Evolutionary conservation across 2,797 vertebrate genomes (phyloP).

Genomic region (Anguilla pacifica): DNA sequence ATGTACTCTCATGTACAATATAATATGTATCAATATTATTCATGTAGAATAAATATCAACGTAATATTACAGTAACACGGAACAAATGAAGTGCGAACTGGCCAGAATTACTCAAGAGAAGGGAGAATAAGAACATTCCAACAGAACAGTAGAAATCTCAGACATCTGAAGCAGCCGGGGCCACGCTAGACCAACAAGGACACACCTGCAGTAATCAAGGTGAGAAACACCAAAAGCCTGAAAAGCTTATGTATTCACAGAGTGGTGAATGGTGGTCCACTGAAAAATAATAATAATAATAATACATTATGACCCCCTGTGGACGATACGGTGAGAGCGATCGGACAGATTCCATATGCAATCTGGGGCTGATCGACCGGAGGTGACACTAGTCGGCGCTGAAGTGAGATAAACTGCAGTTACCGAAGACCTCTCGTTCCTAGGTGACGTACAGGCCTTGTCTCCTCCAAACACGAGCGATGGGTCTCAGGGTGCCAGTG

Average conservation of each 20-base stretch:
- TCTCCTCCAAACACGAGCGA: background rate
- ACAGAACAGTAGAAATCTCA: too few relatives aligned
- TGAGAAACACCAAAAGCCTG: background rate
- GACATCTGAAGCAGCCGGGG: too few relatives aligned
- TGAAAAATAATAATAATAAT: background rate
- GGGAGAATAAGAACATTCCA: background rate
- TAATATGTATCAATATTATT: background rate
- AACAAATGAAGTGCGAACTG: background rate
- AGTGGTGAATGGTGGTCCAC: background rate
- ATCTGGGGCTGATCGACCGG: background rate
- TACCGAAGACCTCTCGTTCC: background rate
- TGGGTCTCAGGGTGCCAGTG: too few relatives aligned
- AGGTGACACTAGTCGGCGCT: background rate
- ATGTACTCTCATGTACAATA: background rate
- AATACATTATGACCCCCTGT: too few relatives aligned
- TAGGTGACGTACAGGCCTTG: background rate
- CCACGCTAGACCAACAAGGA: too few relatives aligned
- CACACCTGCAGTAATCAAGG: background rate
- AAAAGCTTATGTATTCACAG: background rate
- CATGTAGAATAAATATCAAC: background rate
- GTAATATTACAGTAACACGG: background rate
- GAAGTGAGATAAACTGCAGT: background rate
- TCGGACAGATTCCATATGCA: background rate
- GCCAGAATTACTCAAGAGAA: background rate
- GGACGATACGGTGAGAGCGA: background rate